Percentiles rank a stretch among this genome's conserved stretches.
phyloP scores from a whole-genome alignment of 2,888 invertebrate species.

The Hymenopus coronatus region DNA sequence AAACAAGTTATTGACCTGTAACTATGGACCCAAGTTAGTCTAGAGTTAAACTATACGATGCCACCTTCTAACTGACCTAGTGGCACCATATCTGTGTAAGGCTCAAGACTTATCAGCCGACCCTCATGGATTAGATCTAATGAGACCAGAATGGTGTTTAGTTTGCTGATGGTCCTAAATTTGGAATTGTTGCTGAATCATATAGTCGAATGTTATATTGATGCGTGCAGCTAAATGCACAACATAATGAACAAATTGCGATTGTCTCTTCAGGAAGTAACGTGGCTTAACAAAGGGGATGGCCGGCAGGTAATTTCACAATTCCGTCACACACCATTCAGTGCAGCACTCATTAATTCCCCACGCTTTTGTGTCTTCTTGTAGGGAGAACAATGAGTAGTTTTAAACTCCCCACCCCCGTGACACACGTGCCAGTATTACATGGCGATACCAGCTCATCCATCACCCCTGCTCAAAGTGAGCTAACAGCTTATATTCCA shows the following conservation, averaged over 20 bases:
- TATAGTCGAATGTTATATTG: not conserved
- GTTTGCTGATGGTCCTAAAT: too few species aligned
- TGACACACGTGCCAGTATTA: not conserved
- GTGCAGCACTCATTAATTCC: not conserved
- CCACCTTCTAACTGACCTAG: too few species aligned
- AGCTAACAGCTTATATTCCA: not conserved
- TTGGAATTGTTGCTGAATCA: too few species aligned
- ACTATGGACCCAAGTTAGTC: too few species aligned
- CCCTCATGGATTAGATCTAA: too few species aligned
- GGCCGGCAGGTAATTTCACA: not conserved
- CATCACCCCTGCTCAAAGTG: not conserved
- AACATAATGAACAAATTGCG: not conserved
- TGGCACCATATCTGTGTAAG: too few species aligned
- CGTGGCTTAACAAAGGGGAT: not conserved
- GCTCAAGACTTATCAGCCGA: too few species aligned
- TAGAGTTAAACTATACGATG: too few species aligned
- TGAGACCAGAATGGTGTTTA: too few species aligned
- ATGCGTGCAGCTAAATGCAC: not conserved
- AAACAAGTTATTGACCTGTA: too few species aligned
- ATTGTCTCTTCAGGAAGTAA: not conserved
- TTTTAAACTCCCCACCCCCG: not conserved
- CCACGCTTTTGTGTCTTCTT: not conserved
- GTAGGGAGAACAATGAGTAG: not conserved
- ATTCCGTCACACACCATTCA: not conserved
- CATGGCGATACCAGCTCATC: not conserved